Percentiles rank a stretch among this genome's conserved stretches.
Evolutionary conservation across 2,113 vertebrate species (phyloP).

Genomic region (Coptodon rendalli): DNA sequence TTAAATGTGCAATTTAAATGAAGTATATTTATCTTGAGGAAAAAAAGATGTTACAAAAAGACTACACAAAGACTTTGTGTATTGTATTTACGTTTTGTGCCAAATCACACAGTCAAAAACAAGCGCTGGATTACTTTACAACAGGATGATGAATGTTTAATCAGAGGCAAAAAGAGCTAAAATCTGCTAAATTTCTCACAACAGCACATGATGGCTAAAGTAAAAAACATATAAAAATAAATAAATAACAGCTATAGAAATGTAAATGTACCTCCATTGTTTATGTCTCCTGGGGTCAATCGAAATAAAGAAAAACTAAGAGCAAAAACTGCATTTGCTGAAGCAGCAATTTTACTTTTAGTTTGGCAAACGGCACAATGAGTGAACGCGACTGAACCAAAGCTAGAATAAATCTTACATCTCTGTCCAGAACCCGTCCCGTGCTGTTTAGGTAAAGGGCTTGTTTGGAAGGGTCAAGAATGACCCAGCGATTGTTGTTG

Average conservation of each 20-base stretch:
- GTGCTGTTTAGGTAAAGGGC: constrained; percentile 94
- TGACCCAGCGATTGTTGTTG: constrained; percentile 89
- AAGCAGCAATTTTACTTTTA: background rate
- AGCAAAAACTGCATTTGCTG: background rate
- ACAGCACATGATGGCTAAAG: background rate
- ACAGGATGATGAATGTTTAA: background rate
- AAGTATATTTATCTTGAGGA: background rate
- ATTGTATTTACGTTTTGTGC: background rate
- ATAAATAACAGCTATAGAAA: background rate
- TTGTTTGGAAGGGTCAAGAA: constrained; percentile 86
- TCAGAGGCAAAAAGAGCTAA: background rate
- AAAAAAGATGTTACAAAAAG: background rate
- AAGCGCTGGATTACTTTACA: background rate
- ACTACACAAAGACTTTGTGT: background rate
- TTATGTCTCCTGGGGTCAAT: background rate
- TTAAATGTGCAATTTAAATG: background rate
- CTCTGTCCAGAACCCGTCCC: constrained; percentile 88
- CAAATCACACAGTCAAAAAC: background rate
- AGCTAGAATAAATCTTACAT: constrained; percentile 69
- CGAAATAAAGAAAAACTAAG: background rate
- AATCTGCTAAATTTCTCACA: background rate
- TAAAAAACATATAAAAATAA: background rate
- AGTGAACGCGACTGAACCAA: background rate
- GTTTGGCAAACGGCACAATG: background rate
- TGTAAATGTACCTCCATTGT: background rate